Conservation (phyloP, 2,888 invertebrate genomes). For the Drosophila quinaria region DNA sequence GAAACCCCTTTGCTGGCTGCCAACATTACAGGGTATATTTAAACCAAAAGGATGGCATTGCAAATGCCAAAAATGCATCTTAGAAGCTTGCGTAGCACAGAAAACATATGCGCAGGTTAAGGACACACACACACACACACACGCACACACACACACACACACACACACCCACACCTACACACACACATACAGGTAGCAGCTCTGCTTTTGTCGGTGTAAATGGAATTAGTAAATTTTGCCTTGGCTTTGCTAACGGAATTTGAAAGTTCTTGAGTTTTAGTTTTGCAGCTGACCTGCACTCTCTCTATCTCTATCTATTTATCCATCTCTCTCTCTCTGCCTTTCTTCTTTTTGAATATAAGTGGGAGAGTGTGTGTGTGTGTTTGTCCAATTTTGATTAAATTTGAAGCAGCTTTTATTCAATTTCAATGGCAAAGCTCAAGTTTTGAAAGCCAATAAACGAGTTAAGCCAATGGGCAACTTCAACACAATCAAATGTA, state of each 20-base stretch:
- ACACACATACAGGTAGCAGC: conserved; percentile 12
- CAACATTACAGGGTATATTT: neutral
- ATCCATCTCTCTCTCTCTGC: neutral
- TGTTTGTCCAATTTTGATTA: conserved; percentile 31
- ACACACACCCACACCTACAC: conserved; percentile 3
- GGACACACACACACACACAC: neutral
- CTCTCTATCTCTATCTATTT: neutral
- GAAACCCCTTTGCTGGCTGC: neutral
- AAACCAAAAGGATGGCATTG: neutral
- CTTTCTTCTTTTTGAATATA: neutral
- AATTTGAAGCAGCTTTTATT: conserved; percentile 41
- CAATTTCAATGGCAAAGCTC: conserved; percentile 37
- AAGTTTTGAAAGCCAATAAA: conserved; percentile 49
- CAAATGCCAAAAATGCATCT: conserved; percentile 7
- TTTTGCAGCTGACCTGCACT: neutral
- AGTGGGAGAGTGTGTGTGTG: neutral
- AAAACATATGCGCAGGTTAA: neutral
- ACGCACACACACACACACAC: neutral
- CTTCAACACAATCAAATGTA: conserved; percentile 34
- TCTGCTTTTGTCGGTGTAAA: conserved; percentile 31
- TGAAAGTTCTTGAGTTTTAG: conserved; percentile 30
- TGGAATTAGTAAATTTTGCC: conserved; percentile 44
- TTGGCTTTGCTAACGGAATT: conserved; percentile 35
- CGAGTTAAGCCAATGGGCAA: conserved; percentile 47
- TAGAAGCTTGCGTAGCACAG: neutral